Conservation (phyloP, 1,140 invertebrate species). For the Lordiphosa mommai region DNA sequence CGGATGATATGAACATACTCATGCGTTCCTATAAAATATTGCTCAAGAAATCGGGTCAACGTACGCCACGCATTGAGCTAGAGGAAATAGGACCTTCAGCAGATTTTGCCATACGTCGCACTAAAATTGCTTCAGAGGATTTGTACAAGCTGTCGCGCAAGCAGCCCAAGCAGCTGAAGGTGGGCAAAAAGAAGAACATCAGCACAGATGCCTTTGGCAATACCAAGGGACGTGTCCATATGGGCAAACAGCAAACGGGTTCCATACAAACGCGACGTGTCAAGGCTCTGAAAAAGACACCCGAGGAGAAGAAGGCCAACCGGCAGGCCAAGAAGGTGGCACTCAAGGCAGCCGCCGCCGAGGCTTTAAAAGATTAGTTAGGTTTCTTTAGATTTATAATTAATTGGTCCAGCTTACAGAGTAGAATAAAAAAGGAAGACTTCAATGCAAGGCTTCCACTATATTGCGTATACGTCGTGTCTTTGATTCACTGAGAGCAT, state of each 20-base stretch:
- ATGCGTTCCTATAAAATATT: conserved; percentile 94
- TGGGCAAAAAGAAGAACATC: conserved; percentile 95
- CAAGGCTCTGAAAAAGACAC: conserved; percentile 92
- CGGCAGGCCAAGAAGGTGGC: conserved; percentile 81
- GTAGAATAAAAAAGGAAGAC: conserved; percentile 37
- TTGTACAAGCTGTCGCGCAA: conserved; percentile 93
- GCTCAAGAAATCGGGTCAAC: conserved; percentile 94
- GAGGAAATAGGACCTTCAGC: conserved; percentile 91
- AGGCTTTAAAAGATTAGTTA: conserved; percentile 38
- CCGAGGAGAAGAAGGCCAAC: conserved; percentile 84
- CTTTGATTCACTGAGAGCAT: conserved; percentile 67
- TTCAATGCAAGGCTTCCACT: conserved; percentile 64
- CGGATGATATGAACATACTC: conserved; percentile 88
- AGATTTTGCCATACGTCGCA: conserved; percentile 91
- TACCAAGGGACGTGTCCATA: conserved; percentile 94
- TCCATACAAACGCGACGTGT: conserved; percentile 95
- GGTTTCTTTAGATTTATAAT: conserved; percentile 51
- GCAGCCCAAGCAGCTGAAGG: conserved; percentile 90
- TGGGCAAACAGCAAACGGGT: conserved; percentile 92
- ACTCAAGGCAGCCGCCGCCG: conserved; percentile 57
- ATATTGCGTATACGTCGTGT: conserved; percentile 68
- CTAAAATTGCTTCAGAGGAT: conserved; percentile 93
- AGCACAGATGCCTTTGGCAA: conserved; percentile 92
- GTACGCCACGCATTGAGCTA: conserved; percentile 93
- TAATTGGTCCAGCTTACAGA: conserved; percentile 69